These are phyloP conservation scores for Planiliza haematocheilus DNA, from an alignment of 2,113 vertebrate genomes.

Conservation along the genomic window DNA sequence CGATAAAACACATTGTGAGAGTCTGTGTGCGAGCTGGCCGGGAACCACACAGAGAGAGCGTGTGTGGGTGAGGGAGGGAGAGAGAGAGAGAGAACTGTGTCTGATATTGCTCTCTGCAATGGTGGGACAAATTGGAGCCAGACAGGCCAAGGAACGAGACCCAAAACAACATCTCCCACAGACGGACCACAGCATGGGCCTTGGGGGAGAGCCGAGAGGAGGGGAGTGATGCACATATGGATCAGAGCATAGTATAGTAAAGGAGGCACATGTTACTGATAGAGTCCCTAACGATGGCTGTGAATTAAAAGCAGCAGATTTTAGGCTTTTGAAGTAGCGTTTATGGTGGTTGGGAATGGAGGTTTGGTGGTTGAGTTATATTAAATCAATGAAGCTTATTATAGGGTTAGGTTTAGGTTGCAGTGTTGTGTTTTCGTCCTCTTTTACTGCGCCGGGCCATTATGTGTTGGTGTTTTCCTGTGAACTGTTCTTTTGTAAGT, in stretches of 20 bases:
- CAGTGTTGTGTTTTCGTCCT: conserved; percentile 47
- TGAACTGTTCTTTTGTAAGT: conserved; percentile 21
- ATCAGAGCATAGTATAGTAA: conserved; percentile 61
- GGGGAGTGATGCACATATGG: conserved; percentile 70
- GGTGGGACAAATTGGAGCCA: conserved; percentile 86
- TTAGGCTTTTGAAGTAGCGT: conserved; percentile 67
- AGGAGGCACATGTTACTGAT: conserved; percentile 75
- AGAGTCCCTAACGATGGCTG: conserved; percentile 66
- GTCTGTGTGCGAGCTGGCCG: conserved; percentile 51
- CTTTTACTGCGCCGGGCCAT: conserved; percentile 33
- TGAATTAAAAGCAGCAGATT: conserved; percentile 72
- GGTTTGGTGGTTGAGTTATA: conserved; percentile 63
- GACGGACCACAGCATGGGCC: conserved; percentile 79
- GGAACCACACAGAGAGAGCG: conserved; percentile 71
- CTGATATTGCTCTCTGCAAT: conserved; percentile 81
- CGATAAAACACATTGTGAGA: conserved; percentile 53
- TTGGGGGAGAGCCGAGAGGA: conserved; percentile 60
- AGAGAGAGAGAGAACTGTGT: conserved; percentile 69
- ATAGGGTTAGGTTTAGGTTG: conserved; percentile 54
- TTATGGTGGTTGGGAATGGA: conserved; percentile 59
- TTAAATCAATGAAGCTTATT: conserved; percentile 72
- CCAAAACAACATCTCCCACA: conserved; percentile 83
- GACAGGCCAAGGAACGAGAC: conserved; percentile 80
- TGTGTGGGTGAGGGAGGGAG: conserved; percentile 36
- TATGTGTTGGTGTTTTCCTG: conserved; percentile 26